phyloP scores from a whole-genome alignment of 2,797 vertebrate genomes.

The Calcarius lapponicus region DNA sequence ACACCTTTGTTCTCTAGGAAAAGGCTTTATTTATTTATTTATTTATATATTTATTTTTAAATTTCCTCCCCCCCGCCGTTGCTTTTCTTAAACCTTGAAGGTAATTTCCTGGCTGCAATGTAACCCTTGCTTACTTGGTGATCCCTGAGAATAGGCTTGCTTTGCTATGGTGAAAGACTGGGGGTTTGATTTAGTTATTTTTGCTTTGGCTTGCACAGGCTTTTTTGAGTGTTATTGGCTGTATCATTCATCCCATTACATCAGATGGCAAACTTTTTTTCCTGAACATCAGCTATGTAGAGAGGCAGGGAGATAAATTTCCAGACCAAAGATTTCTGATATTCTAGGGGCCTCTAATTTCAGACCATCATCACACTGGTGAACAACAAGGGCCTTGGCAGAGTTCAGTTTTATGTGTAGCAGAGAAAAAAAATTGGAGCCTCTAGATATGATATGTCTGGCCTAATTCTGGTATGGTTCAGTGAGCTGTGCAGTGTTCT shows the following conservation, averaged over 20 bases:
- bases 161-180: neutral
- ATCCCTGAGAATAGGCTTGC: neutral
- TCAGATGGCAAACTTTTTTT: neutral
- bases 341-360: neutral
- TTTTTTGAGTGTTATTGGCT: neutral
- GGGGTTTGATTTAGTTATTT: neutral
- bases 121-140: neutral
- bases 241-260: neutral
- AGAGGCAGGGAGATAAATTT: neutral
- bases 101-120: neutral
- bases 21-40: neutral
- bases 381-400: neutral
- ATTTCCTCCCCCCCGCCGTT: fast-evolving
- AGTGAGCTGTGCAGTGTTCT: constrained; percentile 37
- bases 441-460: constrained; percentile 41
- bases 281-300: neutral
- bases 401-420: constrained; percentile 10
- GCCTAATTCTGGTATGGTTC: constrained; percentile 47
- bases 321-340: neutral
- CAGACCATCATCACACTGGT: neutral
- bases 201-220: neutral
- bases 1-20: neutral
- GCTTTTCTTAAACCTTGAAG: neutral
- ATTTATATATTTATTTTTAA: no score
- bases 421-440: neutral